Evolutionary conservation across 2,797 vertebrate species (phyloP), one percentile per base, ranked within the genome.

Genomic region (Sphenodon punctatus): DNA sequence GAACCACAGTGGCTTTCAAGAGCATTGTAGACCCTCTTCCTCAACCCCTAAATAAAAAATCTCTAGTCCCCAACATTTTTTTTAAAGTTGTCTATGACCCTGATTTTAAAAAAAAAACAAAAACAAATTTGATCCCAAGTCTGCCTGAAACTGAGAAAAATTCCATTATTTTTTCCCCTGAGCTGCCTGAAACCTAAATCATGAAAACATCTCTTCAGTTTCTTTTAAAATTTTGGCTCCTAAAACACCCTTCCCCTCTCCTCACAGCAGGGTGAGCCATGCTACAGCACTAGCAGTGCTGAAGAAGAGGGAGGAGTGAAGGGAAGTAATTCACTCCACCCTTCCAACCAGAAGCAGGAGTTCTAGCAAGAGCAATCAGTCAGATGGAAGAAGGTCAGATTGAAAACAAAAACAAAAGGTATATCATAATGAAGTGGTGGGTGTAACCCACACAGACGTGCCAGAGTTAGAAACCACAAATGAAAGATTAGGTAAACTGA

Each of bases 241-340:
- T 64, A 84, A 84, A 72, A 92, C 85, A 93, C 82, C 84, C 92
- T 92, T 91, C 75, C 88, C 87, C 30, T 86, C 77, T 78, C 78
- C 61, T 89, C 80, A 46, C 79, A 78, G 87, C 80, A 88, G 85
- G 92, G 73, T 66, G 73, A 87, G 90, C 84, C 60, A 30, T 65
- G 43, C 82, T 84, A 71, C 76, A 46, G 81, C 73, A 73, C 61
- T 59, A 38, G 23, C 80, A 85, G 75, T 16, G 3, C 76, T 77
- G 88, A 60, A 9, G 36, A 42, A n/a, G 53, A 66, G 67, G 84
- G 85, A 91, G 88, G 75, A 92, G 90, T 86, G 91, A 93, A 86
- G 88, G 92, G 90, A 94, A 93, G 70, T 38, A 69, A 12, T 76
- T 74, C 70, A 78, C 92, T 80, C 68, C 90, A 59, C 90, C 93